Evolutionary conservation across 2,888 invertebrate genomes (phyloP).

Genomic region (Cantharis rustica): DNA sequence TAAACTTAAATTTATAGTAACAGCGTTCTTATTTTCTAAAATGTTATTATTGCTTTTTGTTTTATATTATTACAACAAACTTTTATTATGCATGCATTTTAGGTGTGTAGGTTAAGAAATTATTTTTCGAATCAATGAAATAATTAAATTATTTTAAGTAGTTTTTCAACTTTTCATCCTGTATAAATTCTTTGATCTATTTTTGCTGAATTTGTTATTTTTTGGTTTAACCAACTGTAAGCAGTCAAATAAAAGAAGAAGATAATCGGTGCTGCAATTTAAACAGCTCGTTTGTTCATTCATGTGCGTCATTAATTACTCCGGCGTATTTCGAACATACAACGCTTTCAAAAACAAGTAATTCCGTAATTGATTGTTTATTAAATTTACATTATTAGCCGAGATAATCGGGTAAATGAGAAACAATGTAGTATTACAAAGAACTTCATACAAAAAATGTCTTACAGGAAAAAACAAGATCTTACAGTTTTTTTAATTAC

Average conservation of each 20-base stretch:
- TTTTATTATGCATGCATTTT: neutral
- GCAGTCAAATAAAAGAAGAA: too few relatives aligned
- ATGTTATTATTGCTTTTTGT: neutral
- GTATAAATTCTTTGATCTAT: too few relatives aligned
- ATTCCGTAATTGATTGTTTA: neutral
- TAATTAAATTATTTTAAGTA: too few relatives aligned
- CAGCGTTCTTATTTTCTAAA: neutral
- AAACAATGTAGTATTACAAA: neutral
- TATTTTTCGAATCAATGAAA: neutral
- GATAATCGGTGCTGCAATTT: too few relatives aligned
- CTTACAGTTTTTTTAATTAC: neutral
- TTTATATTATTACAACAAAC: neutral
- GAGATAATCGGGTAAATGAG: neutral
- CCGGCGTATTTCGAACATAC: neutral
- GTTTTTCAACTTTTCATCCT: too few relatives aligned
- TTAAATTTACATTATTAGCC: neutral
- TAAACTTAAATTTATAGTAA: neutral
- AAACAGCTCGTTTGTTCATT: neutral
- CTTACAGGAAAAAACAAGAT: too few relatives aligned
- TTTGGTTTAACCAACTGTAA: too few relatives aligned
- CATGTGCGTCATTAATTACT: neutral
- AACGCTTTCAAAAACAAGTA: neutral
- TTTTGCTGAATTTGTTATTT: too few relatives aligned
- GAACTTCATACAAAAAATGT: too few relatives aligned
- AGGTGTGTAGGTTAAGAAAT: neutral